Evolutionary conservation across 2,113 vertebrate species (phyloP).

Genomic region (Scomber japonicus): DNA sequence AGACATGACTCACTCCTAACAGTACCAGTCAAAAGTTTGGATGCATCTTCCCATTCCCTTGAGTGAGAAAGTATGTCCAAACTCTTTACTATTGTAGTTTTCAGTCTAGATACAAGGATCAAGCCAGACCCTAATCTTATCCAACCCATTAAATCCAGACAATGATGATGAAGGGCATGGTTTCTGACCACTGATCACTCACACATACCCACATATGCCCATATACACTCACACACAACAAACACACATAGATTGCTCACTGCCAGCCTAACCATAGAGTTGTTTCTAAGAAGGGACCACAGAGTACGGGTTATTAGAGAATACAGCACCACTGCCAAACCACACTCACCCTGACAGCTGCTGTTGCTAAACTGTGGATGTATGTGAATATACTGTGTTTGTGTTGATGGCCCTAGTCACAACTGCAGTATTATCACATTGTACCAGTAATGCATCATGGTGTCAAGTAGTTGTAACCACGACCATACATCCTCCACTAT

Average conservation of each 20-base stretch:
- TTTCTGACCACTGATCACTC: constrained; percentile 36
- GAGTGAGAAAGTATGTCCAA: no score
- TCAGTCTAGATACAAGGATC: constrained; percentile 25
- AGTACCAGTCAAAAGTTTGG: not conserved
- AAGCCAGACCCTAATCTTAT: constrained; percentile 33
- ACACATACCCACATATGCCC: constrained; percentile 16
- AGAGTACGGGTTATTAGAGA: constrained; percentile 62
- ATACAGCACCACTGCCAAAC: constrained; percentile 59
- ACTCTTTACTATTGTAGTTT: not conserved
- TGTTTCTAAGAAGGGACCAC: constrained; percentile 60
- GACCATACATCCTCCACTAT: not conserved
- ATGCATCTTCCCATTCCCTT: no score
- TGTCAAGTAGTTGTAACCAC: not conserved
- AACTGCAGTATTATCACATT: constrained; percentile 38
- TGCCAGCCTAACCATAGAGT: constrained; percentile 47
- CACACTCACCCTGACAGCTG: constrained; percentile 59
- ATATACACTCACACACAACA: constrained; percentile 4
- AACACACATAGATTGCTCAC: not conserved
- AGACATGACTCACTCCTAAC: constrained; percentile 44
- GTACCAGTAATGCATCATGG: constrained; percentile 34
- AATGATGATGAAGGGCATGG: constrained; percentile 21
- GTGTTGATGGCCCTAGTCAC: constrained; percentile 27
- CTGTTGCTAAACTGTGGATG: constrained; percentile 61
- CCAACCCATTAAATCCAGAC: constrained; percentile 48
- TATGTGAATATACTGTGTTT: constrained; percentile 36